These are phyloP conservation scores for Zygothrica quintamaculata DNA, from an alignment of 2,888 invertebrate species.

Conservation along the genomic window DNA sequence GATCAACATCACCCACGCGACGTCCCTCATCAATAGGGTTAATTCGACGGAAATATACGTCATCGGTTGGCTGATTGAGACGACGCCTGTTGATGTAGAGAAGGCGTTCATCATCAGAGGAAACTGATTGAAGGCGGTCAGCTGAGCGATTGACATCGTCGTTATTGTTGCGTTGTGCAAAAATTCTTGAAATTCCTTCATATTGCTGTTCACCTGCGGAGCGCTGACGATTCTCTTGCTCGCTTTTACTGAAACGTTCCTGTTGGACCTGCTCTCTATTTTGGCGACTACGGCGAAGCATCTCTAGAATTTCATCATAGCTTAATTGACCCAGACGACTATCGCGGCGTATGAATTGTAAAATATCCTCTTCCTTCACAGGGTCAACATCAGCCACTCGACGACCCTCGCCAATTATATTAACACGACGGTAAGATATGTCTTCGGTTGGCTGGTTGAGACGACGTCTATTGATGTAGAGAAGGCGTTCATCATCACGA, in stretches of 20 bases:
- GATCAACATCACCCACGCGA: conserved; percentile 35
- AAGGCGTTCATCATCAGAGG: conserved; percentile 61
- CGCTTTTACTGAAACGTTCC: neutral
- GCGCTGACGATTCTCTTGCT: too few species aligned
- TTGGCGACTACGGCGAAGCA: conserved; percentile 37
- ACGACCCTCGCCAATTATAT: conserved; percentile 56
- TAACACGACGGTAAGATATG: conserved; percentile 29
- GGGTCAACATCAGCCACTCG: conserved; percentile 35
- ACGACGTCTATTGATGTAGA: conserved; percentile 62
- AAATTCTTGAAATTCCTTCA: too few species aligned
- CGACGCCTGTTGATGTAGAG: conserved; percentile 62
- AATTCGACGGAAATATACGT: conserved; percentile 32
- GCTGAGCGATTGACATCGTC: neutral
- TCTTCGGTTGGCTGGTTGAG: conserved; percentile 38
- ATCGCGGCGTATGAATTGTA: conserved; percentile 51
- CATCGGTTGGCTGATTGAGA: conserved; percentile 36
- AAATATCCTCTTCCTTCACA: conserved; percentile 47
- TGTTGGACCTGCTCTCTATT: conserved; percentile 12
- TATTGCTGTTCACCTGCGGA: too few species aligned
- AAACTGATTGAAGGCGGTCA: conserved; percentile 41
- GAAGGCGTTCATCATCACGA: conserved; percentile 61
- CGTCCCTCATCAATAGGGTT: conserved; percentile 58
- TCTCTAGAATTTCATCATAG: conserved; percentile 40
- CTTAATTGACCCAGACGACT: conserved; percentile 40
- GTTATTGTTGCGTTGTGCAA: too few species aligned